Evolutionary conservation across 1,140 invertebrate species (phyloP).

Genomic region (Amphibalanus amphitrite): DNA sequence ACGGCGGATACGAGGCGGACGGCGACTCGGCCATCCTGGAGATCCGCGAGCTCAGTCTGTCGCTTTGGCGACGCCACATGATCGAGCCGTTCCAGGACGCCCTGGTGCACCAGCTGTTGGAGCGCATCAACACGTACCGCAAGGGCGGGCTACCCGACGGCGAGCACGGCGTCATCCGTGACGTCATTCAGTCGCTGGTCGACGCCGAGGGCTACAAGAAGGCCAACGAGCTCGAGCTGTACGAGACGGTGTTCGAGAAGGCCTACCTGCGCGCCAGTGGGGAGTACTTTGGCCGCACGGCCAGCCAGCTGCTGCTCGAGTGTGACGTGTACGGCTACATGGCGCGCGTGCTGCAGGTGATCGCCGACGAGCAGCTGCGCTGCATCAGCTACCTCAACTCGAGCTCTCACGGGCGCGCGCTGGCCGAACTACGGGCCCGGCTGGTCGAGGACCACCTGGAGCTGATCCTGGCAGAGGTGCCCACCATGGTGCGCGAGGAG

Average conservation of each 20-base stretch:
- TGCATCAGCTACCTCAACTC: conserved; percentile 11
- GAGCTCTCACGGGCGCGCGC: conserved; percentile 45
- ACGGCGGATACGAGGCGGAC: conserved; percentile 47
- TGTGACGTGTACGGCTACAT: conserved; percentile 79
- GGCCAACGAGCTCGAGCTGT: conserved; percentile 46
- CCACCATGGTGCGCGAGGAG: conserved; percentile 64
- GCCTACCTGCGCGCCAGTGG: conserved; percentile 65
- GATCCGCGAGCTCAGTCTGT: conserved; percentile 53
- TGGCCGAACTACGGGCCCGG: conserved; percentile 54
- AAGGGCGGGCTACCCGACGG: conserved; percentile 40
- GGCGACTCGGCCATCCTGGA: conserved; percentile 60
- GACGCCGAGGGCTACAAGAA: conserved; percentile 48
- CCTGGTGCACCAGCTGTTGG: conserved; percentile 53
- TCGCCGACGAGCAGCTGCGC: background rate
- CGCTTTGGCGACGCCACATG: conserved; percentile 73
- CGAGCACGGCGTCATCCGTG: conserved; percentile 49
- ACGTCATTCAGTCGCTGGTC: conserved; percentile 74
- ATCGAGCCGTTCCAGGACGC: conserved; percentile 51
- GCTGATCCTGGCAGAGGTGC: conserved; percentile 71
- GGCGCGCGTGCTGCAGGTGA: conserved; percentile 41
- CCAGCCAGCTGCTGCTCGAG: conserved; percentile 55
- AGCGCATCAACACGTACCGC: conserved; percentile 59
- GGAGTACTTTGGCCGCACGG: conserved; percentile 41
- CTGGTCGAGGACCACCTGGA: conserved; percentile 74
- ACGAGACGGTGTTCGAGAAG: conserved; percentile 70